Evolutionary conservation across 2,888 invertebrate species (phyloP), one percentile per base, ranked within the genome.

Genomic region (Lampropteryx suffumata): DNA sequence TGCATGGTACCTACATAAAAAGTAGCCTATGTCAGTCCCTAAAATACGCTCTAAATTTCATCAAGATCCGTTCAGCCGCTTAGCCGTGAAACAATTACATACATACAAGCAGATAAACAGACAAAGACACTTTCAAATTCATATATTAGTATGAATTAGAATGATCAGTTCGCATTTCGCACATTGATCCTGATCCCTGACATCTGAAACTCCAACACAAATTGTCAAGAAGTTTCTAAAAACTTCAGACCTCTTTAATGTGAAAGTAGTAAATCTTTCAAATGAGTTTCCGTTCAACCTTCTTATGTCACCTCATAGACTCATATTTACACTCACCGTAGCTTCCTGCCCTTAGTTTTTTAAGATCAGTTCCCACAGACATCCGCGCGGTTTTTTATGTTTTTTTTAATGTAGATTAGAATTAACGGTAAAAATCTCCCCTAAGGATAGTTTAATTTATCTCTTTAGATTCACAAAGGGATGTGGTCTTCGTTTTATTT

Each of bases 401-500:
- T 69, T 71, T 81, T 83, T 84, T 78, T 73, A 58, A 80, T 79
- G 73, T 75, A 84, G 80, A 82, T 85, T 75, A 81, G 73, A 82
- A 73, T 71, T 89, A 90, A 90, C 90, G 90, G 90, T 90, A 87
- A 84, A 82, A 80, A 71, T 71, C 79, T 83, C 86, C 88, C 88
- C 88, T 84, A 84, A 80, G 80, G 82, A 84, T 84, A 77, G 77
- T 83, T 84, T 86, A 87, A 90, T 90, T 87, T 89, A 90, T 87
- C 84, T 88, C 86, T 80, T 78, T 71, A 64, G 76, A 65, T 69
- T 67, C 69, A 82, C 80, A 83, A 85, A 73, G 73, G 69, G 84
- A 84, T 84, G 86, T 83, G 84, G 86, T 84, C 69, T 36, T 54
- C 54, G 39, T 53, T 50, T 59, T 59, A 48, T 52, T 55, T 48